Evolutionary conservation across 2,113 vertebrate genomes (phyloP).

Genomic region (Pseudolaguvia tuberculata): DNA sequence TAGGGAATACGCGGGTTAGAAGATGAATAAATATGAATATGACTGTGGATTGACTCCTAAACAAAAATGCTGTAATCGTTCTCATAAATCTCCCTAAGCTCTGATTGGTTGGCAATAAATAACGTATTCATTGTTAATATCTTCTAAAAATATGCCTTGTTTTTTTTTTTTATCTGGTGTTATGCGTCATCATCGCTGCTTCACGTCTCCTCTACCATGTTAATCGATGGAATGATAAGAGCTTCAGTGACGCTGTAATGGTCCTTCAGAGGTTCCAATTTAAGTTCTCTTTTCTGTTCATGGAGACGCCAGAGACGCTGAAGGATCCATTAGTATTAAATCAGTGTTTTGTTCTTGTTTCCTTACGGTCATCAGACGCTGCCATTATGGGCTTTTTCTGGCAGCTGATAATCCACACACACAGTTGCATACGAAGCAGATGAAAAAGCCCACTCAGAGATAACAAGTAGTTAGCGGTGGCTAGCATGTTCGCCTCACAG

Average conservation of each 20-base stretch:
- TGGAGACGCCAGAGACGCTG: constrained; percentile 19
- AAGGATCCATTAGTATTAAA: constrained; percentile 40
- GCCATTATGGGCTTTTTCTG: constrained; percentile 36
- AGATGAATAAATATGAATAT: no score
- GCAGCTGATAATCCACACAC: no score
- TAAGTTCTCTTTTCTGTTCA: constrained; percentile 30
- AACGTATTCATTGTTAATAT: not conserved
- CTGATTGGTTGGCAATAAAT: not conserved
- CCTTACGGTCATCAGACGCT: constrained; percentile 40
- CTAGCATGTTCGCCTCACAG: no score
- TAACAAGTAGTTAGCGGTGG: not conserved
- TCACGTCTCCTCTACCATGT: constrained; percentile 30
- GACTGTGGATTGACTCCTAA: not conserved
- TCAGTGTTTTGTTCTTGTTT: constrained; percentile 37
- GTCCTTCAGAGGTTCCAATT: constrained; percentile 43
- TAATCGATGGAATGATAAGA: constrained; percentile 42
- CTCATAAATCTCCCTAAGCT: not conserved
- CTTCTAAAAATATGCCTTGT: not conserved
- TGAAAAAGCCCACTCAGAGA: not conserved
- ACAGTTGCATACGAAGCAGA: not conserved
- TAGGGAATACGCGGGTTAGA: no score
- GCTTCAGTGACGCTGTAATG: constrained; percentile 44
- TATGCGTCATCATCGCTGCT: constrained; percentile 46
- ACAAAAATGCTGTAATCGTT: no score
- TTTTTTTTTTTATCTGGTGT: not conserved